Evolutionary conservation across 1,140 invertebrate species (phyloP).

Genomic region (Hydropsyche tenuis): DNA sequence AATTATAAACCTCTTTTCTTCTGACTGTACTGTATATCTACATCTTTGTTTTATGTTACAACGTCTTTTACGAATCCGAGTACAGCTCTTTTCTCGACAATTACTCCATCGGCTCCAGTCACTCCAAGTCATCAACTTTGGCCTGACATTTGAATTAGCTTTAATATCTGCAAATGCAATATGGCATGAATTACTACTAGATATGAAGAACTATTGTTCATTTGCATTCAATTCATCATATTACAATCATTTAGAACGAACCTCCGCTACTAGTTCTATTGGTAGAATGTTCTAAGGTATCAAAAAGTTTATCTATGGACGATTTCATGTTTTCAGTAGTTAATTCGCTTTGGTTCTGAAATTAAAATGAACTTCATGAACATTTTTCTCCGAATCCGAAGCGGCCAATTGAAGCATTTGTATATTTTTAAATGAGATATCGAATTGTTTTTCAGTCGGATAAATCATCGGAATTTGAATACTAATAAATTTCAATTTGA

Average conservation of each 20-base stretch:
- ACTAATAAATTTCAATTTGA: background rate
- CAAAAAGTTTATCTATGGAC: background rate
- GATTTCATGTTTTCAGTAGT: background rate
- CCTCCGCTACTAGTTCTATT: too few species aligned
- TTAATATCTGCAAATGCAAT: background rate
- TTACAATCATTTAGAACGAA: too few species aligned
- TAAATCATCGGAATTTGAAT: too few species aligned
- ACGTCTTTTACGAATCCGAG: conserved; percentile 33
- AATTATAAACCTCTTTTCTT: conserved; percentile 49
- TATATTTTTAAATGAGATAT: too few species aligned
- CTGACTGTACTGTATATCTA: conserved; percentile 41
- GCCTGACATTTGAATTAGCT: background rate
- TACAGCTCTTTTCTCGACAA: conserved; percentile 38
- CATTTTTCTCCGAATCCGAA: too few species aligned
- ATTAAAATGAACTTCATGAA: background rate
- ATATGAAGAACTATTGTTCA: too few species aligned
- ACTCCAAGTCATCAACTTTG: conserved; percentile 39
- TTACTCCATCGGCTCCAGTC: conserved; percentile 46
- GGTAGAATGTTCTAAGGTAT: too few species aligned
- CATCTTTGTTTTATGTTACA: conserved; percentile 43
- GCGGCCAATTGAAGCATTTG: too few species aligned
- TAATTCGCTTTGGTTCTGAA: conserved; percentile 10
- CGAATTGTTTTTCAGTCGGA: too few species aligned
- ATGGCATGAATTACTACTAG: too few species aligned
- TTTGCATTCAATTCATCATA: too few species aligned